Evolutionary conservation across 2,113 vertebrate species (phyloP).

Genomic region (Xenus cinereus): DNA sequence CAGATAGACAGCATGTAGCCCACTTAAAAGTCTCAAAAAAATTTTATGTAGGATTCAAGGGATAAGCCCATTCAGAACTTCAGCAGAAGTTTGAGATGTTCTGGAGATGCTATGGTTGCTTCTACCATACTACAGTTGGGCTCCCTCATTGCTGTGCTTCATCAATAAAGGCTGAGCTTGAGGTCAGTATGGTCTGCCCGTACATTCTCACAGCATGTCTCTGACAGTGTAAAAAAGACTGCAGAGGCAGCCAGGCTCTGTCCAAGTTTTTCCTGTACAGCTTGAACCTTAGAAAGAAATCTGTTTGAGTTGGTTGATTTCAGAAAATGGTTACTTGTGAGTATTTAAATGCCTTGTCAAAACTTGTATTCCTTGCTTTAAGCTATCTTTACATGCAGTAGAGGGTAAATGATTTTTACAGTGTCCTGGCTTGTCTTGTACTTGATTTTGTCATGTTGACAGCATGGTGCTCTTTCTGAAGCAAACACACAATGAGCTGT

Average conservation of each 20-base stretch:
- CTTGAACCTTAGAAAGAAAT: background rate
- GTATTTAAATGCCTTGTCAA: slow-evolving; percentile 59
- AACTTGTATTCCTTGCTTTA: slow-evolving; percentile 29
- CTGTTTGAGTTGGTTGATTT: background rate
- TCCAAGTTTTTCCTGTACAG: background rate
- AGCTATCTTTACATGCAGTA: slow-evolving; percentile 12
- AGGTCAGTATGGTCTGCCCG: background rate
- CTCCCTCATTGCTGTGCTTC: background rate
- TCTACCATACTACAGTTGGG: background rate
- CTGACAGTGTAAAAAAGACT: background rate
- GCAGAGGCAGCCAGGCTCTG: background rate
- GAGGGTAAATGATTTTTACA: slow-evolving; percentile 62
- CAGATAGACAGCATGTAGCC: background rate
- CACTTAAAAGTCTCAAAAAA: background rate
- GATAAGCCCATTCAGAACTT: background rate
- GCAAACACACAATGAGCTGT: slow-evolving; percentile 51
- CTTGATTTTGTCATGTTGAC: slow-evolving; percentile 70
- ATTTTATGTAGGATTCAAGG: background rate
- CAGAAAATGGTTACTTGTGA: background rate
- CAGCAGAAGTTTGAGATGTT: background rate
- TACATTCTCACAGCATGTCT: accelerated
- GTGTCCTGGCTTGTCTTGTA: slow-evolving; percentile 27
- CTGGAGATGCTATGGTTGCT: background rate
- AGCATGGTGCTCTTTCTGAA: slow-evolving; percentile 38
- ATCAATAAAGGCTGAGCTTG: background rate